These are phyloP conservation scores for Chelidonichthys spinosus DNA, from an alignment of 2,797 vertebrate genomes.

Conservation along the genomic window DNA sequence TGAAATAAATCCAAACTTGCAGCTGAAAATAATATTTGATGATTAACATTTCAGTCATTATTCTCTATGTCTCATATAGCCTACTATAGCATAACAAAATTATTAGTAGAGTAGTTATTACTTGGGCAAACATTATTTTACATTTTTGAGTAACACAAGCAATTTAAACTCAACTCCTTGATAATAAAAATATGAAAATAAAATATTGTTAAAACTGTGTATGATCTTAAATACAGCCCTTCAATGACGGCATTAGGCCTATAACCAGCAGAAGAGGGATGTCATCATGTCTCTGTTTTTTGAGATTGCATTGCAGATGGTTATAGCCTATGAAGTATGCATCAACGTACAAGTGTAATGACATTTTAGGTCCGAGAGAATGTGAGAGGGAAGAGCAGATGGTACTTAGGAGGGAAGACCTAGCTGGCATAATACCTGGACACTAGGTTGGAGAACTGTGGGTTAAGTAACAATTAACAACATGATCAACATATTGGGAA, in stretches of 20 bases:
- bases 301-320: not conserved
- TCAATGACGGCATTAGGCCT: not conserved
- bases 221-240: not conserved
- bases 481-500: conserved; percentile 5
- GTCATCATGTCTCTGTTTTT: not conserved
- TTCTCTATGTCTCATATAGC: not conserved
- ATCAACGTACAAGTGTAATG: conserved; percentile 52
- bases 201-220: not conserved
- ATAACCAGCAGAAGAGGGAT: not conserved
- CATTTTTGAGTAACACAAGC: not conserved
- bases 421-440: conserved; percentile 26
- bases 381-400: conserved; percentile 68
- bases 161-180: not conserved
- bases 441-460: conserved; percentile 20
- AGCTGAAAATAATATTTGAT: not conserved
- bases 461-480: conserved; percentile 30
- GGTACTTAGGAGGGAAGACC: conserved; percentile 60
- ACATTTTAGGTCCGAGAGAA: conserved; percentile 68
- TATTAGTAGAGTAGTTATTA: not conserved
- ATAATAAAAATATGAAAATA: not conserved
- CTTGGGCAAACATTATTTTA: not conserved
- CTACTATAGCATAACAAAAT: not conserved
- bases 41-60: not conserved
- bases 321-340: not conserved
- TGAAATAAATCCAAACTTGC: not conserved